Evolutionary conservation across 2,797 vertebrate genomes (phyloP).

Genomic region (Poecilia velifera): DNA sequence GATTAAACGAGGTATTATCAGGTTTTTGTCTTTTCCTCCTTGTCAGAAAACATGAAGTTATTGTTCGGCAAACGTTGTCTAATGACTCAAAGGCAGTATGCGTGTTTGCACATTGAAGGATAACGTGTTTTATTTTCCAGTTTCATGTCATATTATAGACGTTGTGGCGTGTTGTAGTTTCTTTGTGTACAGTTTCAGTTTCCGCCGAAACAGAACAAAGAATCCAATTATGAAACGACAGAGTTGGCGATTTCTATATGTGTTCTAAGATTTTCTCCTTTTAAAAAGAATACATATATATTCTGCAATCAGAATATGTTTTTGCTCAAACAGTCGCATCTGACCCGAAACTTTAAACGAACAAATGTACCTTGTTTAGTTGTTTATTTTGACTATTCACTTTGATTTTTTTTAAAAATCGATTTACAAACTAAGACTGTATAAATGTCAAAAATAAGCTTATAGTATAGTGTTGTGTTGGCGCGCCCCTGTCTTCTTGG

Average conservation of each 20-base stretch:
- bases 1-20: conserved; percentile 87
- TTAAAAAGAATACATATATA: no score
- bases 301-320: neutral
- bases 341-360: neutral
- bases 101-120: neutral
- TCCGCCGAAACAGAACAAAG: conserved; percentile 8
- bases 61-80: neutral
- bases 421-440: neutral
- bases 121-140: neutral
- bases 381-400: neutral
- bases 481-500: conserved; percentile 47
- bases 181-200: neutral
- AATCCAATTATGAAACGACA: neutral
- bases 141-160: neutral
- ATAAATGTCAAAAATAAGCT: neutral
- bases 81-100: neutral
- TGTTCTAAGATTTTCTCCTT: neutral
- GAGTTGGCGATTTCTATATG: neutral
- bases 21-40: neutral
- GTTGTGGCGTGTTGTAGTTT: neutral
- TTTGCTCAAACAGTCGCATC: neutral
- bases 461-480: conserved; percentile 22
- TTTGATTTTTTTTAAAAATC: neutral
- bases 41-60: neutral
- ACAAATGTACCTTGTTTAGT: neutral